Conservation (phyloP, 2,113 vertebrate species). For the Cebus imitator region DNA sequence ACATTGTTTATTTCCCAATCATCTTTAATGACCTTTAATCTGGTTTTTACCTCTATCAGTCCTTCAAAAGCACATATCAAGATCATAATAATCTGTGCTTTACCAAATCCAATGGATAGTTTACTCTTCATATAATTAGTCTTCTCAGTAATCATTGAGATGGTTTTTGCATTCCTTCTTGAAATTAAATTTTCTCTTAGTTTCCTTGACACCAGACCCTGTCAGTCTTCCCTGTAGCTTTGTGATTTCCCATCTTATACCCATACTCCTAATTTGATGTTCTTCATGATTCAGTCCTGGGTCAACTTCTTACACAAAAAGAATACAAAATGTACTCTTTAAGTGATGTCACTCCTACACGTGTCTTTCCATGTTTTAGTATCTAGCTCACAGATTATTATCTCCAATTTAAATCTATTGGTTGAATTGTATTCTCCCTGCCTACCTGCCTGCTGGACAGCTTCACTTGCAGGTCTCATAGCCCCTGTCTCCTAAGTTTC, state of each 20-base stretch:
- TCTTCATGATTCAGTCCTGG: neutral
- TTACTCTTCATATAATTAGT: neutral
- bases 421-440: neutral
- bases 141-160: neutral
- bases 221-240: neutral
- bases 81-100: neutral
- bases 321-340: neutral
- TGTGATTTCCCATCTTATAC: neutral
- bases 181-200: neutral
- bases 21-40: neutral
- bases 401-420: neutral
- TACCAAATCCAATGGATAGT: neutral
- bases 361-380: neutral
- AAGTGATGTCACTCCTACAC: neutral
- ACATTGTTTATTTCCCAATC: neutral
- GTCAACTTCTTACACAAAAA: neutral
- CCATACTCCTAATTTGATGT: neutral
- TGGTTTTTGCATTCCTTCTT: neutral
- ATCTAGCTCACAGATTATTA: neutral
- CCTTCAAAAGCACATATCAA: neutral
- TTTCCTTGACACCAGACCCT: neutral
- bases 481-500: fast-evolving
- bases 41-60: neutral
- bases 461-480: neutral
- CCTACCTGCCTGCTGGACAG: too few relatives aligned